A percentile compares a stretch with the other conserved stretches of the same genome.
These are phyloP conservation scores for Benthosema pterotum DNA, from an alignment of 2,797 vertebrate species.

Conservation along the genomic window DNA sequence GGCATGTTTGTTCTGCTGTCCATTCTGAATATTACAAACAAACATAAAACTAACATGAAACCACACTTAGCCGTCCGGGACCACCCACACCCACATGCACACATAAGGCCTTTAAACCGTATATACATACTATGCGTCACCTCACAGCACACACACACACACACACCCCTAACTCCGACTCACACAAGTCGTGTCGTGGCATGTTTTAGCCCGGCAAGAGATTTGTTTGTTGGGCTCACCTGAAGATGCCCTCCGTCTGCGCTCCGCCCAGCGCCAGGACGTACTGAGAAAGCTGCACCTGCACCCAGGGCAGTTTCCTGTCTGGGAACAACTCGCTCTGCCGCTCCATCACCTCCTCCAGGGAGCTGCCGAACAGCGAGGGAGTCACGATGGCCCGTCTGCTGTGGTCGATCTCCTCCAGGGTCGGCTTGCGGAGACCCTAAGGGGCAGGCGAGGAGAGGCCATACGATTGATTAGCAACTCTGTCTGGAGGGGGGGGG, in stretches of 20 bases:
- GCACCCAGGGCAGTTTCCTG: slow-evolving; percentile 90
- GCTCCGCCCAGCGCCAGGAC: slow-evolving; percentile 88
- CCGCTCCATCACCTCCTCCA: slow-evolving; percentile 91
- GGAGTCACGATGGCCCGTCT: slow-evolving; percentile 88
- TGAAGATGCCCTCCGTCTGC: slow-evolving; percentile 92
- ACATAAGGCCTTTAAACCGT: slow-evolving; percentile 46
- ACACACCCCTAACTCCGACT: slow-evolving; percentile 3
- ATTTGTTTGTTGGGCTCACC: slow-evolving; percentile 72
- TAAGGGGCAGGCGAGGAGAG: slow-evolving; percentile 47
- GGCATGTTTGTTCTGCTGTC: slow-evolving; percentile 57
- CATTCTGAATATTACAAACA: slow-evolving; percentile 51
- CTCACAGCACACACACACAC: no score
- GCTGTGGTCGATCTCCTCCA: slow-evolving; percentile 89
- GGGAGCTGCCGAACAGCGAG: slow-evolving; percentile 89
- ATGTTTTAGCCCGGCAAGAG: slow-evolving; percentile 12
- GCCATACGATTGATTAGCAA: slow-evolving; percentile 41
- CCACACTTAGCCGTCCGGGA: slow-evolving; percentile 37
- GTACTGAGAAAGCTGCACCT: slow-evolving; percentile 91
- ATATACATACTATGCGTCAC: slow-evolving; percentile 10
- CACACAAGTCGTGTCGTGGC: slow-evolving; percentile 26
- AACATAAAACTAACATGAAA: slow-evolving; percentile 41
- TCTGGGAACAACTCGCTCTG: slow-evolving; percentile 87
- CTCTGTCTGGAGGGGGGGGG: slow-evolving; percentile 12
- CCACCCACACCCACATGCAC: slow-evolving; percentile 51
- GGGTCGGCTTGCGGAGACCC: slow-evolving; percentile 90